A percentile compares a stretch with the other conserved stretches of the same genome.
These are phyloP conservation scores for Oostethus manadensis DNA, from an alignment of 2,113 vertebrate species.

Conservation along the genomic window DNA sequence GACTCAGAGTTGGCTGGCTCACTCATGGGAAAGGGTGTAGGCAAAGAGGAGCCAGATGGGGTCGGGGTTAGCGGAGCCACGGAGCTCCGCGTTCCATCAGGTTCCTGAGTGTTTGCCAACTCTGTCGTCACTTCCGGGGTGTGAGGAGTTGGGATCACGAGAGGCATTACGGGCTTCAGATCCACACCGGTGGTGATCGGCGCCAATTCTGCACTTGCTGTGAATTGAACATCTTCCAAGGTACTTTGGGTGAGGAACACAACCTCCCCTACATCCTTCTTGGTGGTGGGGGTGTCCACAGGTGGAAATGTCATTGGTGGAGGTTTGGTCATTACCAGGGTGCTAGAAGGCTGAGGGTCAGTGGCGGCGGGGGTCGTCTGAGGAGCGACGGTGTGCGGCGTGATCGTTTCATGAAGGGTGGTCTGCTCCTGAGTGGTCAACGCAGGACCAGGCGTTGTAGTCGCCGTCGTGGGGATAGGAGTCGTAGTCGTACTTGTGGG, in stretches of 20 bases:
- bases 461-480: constrained; percentile 4
- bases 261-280: constrained; percentile 14
- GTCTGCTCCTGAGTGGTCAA: constrained; percentile 34
- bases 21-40: constrained; percentile 43
- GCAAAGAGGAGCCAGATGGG: constrained; percentile 50
- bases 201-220: constrained; percentile 17
- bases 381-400: constrained; percentile 15
- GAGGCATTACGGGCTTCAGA: constrained; percentile 36
- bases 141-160: constrained; percentile 31
- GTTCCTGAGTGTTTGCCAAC: constrained; percentile 37
- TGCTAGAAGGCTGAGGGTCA: constrained; percentile 24
- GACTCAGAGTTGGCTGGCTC: constrained; percentile 51
- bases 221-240: constrained; percentile 7
- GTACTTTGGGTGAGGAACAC: constrained; percentile 17
- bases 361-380: constrained; percentile 25
- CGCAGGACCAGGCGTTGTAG: constrained; percentile 19
- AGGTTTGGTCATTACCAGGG: constrained; percentile 5
- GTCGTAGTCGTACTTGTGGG: constrained; percentile 12
- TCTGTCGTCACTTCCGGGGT: constrained; percentile 47
- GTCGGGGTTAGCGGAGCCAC: constrained; percentile 48
- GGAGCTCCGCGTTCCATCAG: constrained; percentile 33
- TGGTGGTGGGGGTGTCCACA: constrained; percentile 26
- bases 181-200: constrained; percentile 44
- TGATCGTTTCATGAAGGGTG: constrained; percentile 2
- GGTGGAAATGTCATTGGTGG: background rate